These are phyloP conservation scores for Zaprionus gabonicus DNA, from an alignment of 1,140 invertebrate species.

Conservation along the genomic window DNA sequence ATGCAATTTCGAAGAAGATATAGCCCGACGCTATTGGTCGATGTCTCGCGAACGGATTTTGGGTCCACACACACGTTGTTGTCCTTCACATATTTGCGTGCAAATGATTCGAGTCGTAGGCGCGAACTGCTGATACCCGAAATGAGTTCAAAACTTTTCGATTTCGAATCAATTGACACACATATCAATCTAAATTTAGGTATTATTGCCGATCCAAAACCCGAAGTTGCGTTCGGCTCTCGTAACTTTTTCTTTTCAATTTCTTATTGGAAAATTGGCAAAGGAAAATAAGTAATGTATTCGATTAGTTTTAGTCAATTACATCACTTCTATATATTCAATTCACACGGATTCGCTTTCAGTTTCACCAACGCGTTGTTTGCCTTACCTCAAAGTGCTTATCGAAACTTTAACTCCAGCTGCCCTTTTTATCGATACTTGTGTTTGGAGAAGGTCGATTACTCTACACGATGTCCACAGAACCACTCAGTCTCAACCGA, in stretches of 20 bases:
- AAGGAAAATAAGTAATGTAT: slow-evolving; percentile 32
- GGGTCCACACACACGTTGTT: slow-evolving; percentile 66
- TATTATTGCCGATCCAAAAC: slow-evolving; percentile 19
- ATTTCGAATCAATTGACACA: slow-evolving; percentile 79
- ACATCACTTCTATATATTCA: slow-evolving; percentile 60
- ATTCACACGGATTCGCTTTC: slow-evolving; percentile 22
- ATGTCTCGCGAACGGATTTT: slow-evolving; percentile 43
- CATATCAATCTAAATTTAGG: slow-evolving; percentile 73
- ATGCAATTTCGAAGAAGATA: slow-evolving; percentile 60
- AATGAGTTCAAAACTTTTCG: slow-evolving; percentile 82
- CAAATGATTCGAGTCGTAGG: slow-evolving; percentile 70
- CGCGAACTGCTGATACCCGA: slow-evolving; percentile 63
- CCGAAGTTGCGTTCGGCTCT: slow-evolving; percentile 43
- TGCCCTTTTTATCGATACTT: slow-evolving; percentile 34
- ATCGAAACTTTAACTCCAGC: slow-evolving; percentile 43
- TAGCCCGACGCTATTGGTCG: slow-evolving; percentile 35
- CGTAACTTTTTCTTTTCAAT: slow-evolving; percentile 35
- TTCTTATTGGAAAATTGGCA: slow-evolving; percentile 51
- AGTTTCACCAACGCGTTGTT: slow-evolving; percentile 16
- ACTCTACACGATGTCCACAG: slow-evolving; percentile 13
- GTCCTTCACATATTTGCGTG: slow-evolving; percentile 81
- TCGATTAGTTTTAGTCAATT: slow-evolving; percentile 51
- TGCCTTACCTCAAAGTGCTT: slow-evolving; percentile 45
- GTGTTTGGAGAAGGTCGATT: slow-evolving; percentile 30
- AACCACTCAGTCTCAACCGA: slow-evolving; percentile 55